Evolutionary conservation across 2,113 vertebrate species (phyloP).

Genomic region (Steatornis caripensis): DNA sequence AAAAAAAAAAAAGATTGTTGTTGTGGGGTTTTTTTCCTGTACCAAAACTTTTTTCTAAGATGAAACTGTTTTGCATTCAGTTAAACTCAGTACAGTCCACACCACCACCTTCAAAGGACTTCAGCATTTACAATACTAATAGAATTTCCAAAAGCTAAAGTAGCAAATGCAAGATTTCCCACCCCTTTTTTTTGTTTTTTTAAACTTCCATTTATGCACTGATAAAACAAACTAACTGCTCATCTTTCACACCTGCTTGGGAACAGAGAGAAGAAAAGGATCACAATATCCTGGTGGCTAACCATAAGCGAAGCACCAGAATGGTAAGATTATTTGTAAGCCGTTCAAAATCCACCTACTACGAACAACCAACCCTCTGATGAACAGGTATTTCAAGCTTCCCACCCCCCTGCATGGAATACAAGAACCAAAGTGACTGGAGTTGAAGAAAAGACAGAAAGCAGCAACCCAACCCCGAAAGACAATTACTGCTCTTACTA

Average conservation of each 20-base stretch:
- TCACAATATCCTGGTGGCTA: background rate
- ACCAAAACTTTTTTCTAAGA: background rate
- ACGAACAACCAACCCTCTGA: background rate
- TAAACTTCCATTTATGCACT: background rate
- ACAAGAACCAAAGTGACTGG: background rate
- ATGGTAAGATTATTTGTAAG: background rate
- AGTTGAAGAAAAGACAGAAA: background rate
- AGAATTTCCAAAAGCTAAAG: background rate
- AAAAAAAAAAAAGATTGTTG: background rate
- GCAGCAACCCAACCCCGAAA: background rate
- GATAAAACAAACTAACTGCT: background rate
- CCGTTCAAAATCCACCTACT: background rate
- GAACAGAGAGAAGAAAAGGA: background rate
- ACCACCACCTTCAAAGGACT: background rate
- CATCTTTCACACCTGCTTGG: background rate
- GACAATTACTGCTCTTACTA: background rate
- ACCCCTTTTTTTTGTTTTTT: accelerated
- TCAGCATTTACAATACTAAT: background rate
- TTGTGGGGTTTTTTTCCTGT: background rate
- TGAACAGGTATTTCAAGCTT: background rate
- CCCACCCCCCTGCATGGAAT: background rate
- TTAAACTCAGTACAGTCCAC: background rate
- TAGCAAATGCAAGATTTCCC: background rate
- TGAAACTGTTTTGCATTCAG: background rate
- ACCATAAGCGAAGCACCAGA: background rate